These are phyloP conservation scores for Urosaurus nigricauda DNA, from an alignment of 2,797 vertebrate species.

Conservation along the genomic window DNA sequence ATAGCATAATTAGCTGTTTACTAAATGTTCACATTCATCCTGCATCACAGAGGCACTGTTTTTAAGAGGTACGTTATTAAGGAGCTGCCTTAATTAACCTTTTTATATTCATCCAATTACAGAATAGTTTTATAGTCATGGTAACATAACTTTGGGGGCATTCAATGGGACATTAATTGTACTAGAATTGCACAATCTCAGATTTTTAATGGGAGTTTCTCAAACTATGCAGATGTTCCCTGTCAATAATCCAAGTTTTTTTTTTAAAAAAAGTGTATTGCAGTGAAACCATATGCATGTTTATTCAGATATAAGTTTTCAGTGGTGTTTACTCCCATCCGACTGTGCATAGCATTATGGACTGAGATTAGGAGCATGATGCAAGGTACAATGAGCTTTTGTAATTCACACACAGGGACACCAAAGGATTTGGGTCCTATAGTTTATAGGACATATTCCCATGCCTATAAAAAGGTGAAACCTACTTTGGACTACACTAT, in stretches of 20 bases:
- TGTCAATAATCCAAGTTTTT: not conserved
- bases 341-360: not conserved
- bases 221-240: not conserved
- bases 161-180: conserved; percentile 19
- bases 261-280: not conserved
- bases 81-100: conserved; percentile 70
- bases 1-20: conserved; percentile 75
- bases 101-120: conserved; percentile 62
- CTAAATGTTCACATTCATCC: conserved; percentile 62
- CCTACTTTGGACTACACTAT: not conserved
- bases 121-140: conserved; percentile 44
- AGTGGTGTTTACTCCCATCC: not conserved
- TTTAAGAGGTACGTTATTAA: conserved; percentile 62
- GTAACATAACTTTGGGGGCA: conserved; percentile 52
- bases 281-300: not conserved
- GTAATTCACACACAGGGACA: not conserved
- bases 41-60: conserved; percentile 47
- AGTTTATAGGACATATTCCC: not conserved
- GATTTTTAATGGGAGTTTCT: conserved; percentile 24
- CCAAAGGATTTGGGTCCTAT: not conserved
- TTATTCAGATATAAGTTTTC: not conserved
- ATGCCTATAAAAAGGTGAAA: not conserved
- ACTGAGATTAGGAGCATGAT: not conserved
- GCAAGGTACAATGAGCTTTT: not conserved
- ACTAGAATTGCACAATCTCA: conserved; percentile 14